Evolutionary conservation across 2,888 invertebrate species (phyloP).

Genomic region (Agonopterix heracliana): DNA sequence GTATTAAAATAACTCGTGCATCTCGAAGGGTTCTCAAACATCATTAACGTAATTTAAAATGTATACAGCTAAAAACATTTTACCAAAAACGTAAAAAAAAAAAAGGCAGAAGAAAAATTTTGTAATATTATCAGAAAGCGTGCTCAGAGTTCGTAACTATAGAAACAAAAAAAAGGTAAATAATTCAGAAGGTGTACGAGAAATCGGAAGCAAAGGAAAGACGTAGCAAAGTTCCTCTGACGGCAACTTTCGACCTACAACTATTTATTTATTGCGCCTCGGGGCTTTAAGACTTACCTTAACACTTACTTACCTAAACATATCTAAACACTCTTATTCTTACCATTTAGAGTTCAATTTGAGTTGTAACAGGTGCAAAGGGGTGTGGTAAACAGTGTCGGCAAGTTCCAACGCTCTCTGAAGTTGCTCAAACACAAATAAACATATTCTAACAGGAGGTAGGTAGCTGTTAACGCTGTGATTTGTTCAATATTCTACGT

Average conservation of each 20-base stretch:
- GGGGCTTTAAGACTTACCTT: slow-evolving; percentile 39
- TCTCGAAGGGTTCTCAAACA: no score
- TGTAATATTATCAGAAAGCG: neutral
- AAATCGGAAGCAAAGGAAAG: slow-evolving; percentile 33
- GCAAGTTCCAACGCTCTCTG: slow-evolving; percentile 27
- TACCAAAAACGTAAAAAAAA: no score
- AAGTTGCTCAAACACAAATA: slow-evolving; percentile 42
- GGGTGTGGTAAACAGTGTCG: slow-evolving; percentile 21
- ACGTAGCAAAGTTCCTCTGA: slow-evolving; percentile 39
- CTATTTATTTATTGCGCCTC: slow-evolving; percentile 64
- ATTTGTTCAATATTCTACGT: slow-evolving; percentile 40
- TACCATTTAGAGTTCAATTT: slow-evolving; percentile 18
- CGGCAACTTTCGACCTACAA: slow-evolving; percentile 49
- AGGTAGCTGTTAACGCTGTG: slow-evolving; percentile 29
- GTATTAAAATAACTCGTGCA: no score
- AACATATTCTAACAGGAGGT: slow-evolving; percentile 44
- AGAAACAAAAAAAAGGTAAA: slow-evolving; percentile 41
- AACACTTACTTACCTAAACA: slow-evolving; percentile 11
- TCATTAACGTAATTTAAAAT: no score
- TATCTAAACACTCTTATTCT: slow-evolving; percentile 11
- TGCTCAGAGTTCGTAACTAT: slow-evolving; percentile 30
- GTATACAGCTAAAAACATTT: no score
- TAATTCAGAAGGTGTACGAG: slow-evolving; percentile 49
- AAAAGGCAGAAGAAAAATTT: neutral
- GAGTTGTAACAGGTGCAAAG: neutral